Evolutionary conservation across 2,113 vertebrate genomes (phyloP).

Genomic region (Paraplagusia blochii): DNA sequence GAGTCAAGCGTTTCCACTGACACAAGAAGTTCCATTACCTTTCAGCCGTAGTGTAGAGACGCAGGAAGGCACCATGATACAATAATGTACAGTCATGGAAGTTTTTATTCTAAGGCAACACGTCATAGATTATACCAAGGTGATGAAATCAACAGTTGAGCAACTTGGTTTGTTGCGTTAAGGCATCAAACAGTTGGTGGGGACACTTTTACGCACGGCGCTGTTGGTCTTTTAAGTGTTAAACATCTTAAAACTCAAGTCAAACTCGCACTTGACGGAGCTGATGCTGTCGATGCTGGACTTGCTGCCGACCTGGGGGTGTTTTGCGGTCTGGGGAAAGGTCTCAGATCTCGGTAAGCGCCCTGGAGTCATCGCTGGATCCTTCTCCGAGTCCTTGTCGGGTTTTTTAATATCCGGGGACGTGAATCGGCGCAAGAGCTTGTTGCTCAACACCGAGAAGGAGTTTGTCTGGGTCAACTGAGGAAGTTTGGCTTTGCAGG

Average conservation of each 20-base stretch:
- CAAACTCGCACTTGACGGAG: slow-evolving; percentile 76
- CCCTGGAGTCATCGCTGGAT: not conserved
- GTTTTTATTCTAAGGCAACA: too few species aligned
- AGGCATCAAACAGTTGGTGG: not conserved
- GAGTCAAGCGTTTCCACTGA: not conserved
- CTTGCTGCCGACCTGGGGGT: slow-evolving; percentile 68
- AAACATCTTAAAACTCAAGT: slow-evolving; percentile 54
- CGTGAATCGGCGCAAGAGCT: slow-evolving; percentile 68
- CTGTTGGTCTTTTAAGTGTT: slow-evolving; percentile 21
- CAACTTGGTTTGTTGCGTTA: too few species aligned
- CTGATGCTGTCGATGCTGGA: slow-evolving; percentile 77
- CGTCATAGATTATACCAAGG: not conserved
- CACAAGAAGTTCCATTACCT: slow-evolving; percentile 7
- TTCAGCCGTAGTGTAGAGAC: not conserved
- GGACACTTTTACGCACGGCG: slow-evolving; percentile 17
- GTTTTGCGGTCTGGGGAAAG: slow-evolving; percentile 53
- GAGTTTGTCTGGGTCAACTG: not conserved
- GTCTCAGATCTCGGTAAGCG: slow-evolving; percentile 69
- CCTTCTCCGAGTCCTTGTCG: slow-evolving; percentile 13
- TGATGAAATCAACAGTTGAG: too few species aligned
- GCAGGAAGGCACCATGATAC: not conserved
- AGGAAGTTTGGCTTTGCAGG: not conserved
- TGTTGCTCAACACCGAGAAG: slow-evolving; percentile 61
- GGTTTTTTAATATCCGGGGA: slow-evolving; percentile 67
- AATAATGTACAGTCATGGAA: too few species aligned